Base-by-base conservation (phyloP, 1,140 invertebrate genomes). In the Aphelenchoides fujianensis region DNA sequence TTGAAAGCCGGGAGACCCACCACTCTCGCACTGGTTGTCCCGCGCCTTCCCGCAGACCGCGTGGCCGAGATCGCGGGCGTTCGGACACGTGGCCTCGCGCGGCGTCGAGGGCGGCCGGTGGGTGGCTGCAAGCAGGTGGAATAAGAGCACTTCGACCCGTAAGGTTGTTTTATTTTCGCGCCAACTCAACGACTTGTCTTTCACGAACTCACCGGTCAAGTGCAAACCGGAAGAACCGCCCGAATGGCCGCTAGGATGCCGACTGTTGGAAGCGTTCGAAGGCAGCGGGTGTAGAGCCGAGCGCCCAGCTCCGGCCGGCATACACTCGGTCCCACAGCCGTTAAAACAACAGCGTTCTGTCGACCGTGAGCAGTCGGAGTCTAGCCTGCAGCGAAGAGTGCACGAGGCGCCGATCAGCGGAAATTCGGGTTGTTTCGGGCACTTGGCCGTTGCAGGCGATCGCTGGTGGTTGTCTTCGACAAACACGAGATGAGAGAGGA, bases 301-400 rank as follows among this genome's bases (percentile, higher is more conserved):
- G n/a, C n/a, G n/a, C n/a, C n/a, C n/a, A 61, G 1, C 31, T n/a
- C n/a, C 31, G 7, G 53, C 12, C 27, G 32, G 30, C 16, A 75
- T 69, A 36, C 73, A 74, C n/a, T 74, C 64, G 12, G 57, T 61
- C 23, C 72, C 78, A 68, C 78, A 80, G 5, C 78, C 78, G 61
- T 80, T 82, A 41, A 70, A 82, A 66, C 78, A 80, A 68, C 78
- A 80, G 48, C 76, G 74, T 35, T 72, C 36, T 2, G 66, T 34
- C 5, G 70, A 61, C 16, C 48, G 31, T 9, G 28, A 27, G 55
- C 77, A 79, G 35, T 78, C 78, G 9, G 28, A 48, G 55, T 80
- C 78, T 16, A 63, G 32, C 57, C 62, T 72, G 37, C 78, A 80
- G 16, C 69, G 28, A 3, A 70, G 34, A 37, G 57, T 30, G 68